Base-by-base conservation (phyloP, 2,113 vertebrate genomes). In the Semicossyphus pulcher region DNA sequence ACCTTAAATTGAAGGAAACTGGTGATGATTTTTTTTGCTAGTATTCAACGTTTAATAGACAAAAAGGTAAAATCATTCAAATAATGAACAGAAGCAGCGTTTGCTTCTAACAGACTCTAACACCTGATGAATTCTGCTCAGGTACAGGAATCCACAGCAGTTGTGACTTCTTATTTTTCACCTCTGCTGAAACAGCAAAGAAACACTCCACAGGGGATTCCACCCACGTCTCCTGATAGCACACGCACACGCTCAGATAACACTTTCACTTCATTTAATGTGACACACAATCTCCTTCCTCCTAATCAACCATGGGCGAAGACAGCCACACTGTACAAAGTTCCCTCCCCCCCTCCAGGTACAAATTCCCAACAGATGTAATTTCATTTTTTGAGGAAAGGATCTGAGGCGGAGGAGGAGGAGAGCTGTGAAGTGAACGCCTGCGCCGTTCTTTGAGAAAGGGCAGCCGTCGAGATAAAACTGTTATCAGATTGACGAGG, bases 401-500 rank as follows among this genome's bases (percentile, higher is more conserved):
- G 47, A 82, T 85, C 71, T 85, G 69, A 74, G 34, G 51, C 8
- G 18, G 68, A 69, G 31, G 42, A 69, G 31, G 42, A 68, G 51
- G n/a, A 67, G 11, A 62, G 58, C 32, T 68, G 26, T 39, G 63
- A 79, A 86, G 60, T 58, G n/a, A 74, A 76, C 66, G 62, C 34
- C 65, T 28, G 52, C 53, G 15, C 47, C 61, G n/a, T 74, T 68
- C 78, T 72, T 67, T 72, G 54, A 82, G 49, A 78, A 48, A 47
- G 83, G 72, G 57, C 59, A 52, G 48, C 42, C 10, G 34, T 18
- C 3, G 16, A 76, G 86, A 87, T 88, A 87, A 88, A 59, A 21
- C 45, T 1, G 18, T 57, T 84, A 82, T 83, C 80, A 70, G 77
- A 79, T 52, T 29, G 66, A 70, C 4, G 29, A 57, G 58, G 58